Base-by-base conservation (phyloP, 2,888 invertebrate species). In the Caradrina kadenii region DNA sequence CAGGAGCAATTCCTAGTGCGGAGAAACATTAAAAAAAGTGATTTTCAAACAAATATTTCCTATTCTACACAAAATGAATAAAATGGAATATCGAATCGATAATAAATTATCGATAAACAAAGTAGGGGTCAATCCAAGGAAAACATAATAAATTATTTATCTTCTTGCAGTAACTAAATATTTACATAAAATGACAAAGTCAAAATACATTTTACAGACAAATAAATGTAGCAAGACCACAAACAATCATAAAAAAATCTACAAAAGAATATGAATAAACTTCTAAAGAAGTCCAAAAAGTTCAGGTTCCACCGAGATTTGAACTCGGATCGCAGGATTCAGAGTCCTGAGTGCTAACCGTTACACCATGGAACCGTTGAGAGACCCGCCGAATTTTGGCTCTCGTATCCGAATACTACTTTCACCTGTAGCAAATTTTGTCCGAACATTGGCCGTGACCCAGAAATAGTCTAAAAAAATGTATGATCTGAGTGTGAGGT, bases 241-340 rank as follows among this genome's bases (percentile, higher is more conserved):
- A 11, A 39, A 39, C 8, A 39, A 39, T 8, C 0, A 39, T 39
- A 39, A 1, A 13, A 3, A 2, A 13, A 13, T 39, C 39, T 39
- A 3, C 26, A 8, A 26, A 50, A 54, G 0, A 0, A 0, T 0
- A 19, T 2, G 42, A n/a, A 26, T 0, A 35, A 59, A 48, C 0
- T 39, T 22, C 0, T 26, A 0, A 0, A 7, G 2, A 13, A n/a
- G 1, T 10, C n/a, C 63, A 75, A 86, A 88, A 86, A 86, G 48
- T 15, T 67, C 92, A 94, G 97, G 97, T 97, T 96, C 97, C 97
- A 97, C 97, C 97, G 97, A 97, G 97, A 97, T 97, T 97, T 97
- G 97, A 97, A 97, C 97, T 97, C 97, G 97, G 97, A 97, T 97
- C 97, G 97, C 97, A 97, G 97, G 97, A 97, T 97, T 97, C 97